Evolutionary conservation across 2,113 vertebrate genomes (phyloP).

Genomic region (Balaeniceps rex): DNA sequence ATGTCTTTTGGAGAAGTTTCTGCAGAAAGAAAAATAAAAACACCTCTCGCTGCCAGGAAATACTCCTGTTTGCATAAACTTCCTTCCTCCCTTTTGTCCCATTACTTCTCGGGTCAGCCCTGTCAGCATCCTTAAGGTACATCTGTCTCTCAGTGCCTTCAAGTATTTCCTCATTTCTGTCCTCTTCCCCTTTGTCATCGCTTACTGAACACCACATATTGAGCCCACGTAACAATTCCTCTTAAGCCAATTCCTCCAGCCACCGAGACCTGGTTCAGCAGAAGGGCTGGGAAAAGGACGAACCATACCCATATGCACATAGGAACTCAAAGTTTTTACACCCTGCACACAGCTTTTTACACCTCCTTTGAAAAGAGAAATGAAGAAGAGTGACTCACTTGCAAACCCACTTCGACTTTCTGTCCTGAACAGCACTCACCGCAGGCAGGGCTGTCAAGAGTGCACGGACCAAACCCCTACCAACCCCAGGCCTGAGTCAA

Average conservation of each 20-base stretch:
- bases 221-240: neutral
- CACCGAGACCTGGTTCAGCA: neutral
- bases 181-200: neutral
- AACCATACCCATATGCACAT: neutral
- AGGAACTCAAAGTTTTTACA: neutral
- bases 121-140: neutral
- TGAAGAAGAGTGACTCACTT: neutral
- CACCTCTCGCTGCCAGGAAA: neutral
- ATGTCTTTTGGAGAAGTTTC: neutral
- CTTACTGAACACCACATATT: neutral
- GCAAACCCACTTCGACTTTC: neutral
- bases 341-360: neutral
- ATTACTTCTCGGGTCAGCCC: neutral
- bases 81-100: neutral
- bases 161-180: neutral
- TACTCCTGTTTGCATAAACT: neutral
- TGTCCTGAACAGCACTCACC: conserved; percentile 3
- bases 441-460: neutral
- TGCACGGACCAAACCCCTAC: neutral
- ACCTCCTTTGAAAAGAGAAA: neutral
- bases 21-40: neutral
- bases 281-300: neutral
- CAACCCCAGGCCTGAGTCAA: neutral
- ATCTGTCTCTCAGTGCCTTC: neutral
- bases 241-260: neutral